These are phyloP conservation scores for Falco peregrinus DNA, from an alignment of 2,797 vertebrate genomes.

Conservation along the genomic window DNA sequence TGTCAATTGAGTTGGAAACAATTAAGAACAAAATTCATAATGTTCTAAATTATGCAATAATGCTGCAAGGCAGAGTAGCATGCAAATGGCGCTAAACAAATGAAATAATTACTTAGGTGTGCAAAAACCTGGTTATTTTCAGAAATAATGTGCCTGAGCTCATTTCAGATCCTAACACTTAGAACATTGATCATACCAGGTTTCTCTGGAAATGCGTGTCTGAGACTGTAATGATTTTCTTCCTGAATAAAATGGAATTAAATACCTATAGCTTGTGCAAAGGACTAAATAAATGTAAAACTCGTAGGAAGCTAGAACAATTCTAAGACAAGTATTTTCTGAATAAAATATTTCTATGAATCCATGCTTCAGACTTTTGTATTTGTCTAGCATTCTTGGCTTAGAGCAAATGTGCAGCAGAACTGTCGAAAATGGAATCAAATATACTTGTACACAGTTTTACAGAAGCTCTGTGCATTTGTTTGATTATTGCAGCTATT, in stretches of 20 bases:
- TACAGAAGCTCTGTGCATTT: neutral
- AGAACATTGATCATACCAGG: neutral
- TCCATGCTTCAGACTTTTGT: neutral
- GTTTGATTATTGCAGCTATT: neutral
- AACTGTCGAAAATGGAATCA: neutral
- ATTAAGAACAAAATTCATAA: neutral
- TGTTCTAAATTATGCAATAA: constrained; percentile 2
- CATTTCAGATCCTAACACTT: neutral
- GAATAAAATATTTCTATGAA: neutral
- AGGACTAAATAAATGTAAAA: neutral
- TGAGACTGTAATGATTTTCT: neutral
- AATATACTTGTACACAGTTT: neutral
- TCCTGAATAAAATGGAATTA: neutral
- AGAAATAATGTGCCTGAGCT: neutral
- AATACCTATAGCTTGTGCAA: neutral
- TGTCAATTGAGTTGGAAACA: neutral
- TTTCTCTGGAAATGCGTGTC: neutral
- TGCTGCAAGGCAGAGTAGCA: neutral
- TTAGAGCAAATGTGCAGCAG: neutral
- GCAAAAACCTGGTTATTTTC: constrained; percentile 15
- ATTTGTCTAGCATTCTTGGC: neutral
- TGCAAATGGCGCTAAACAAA: neutral
- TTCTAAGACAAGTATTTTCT: neutral
- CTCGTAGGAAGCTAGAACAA: neutral
- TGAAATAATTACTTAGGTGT: constrained; percentile 10